Evolutionary conservation across 1,140 invertebrate genomes (phyloP).

Genomic region (Eufriesea mexicana): DNA sequence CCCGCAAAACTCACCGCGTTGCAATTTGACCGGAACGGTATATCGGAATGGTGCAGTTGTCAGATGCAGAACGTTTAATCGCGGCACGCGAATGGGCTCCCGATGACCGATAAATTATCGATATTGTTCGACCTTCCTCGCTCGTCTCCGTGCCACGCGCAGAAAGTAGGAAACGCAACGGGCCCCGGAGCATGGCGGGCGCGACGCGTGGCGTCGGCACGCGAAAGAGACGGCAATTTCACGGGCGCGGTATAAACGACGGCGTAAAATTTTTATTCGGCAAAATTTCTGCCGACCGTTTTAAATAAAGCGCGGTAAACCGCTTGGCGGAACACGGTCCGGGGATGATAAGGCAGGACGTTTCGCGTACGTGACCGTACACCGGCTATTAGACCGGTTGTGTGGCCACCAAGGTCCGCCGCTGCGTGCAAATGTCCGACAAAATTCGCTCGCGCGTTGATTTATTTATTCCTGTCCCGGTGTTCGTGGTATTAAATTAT

Average conservation of each 20-base stretch:
- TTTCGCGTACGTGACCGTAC: not conserved
- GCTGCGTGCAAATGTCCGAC: not conserved
- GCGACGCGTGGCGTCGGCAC: too few species aligned
- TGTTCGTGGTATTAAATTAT: not conserved
- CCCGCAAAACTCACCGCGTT: conserved; percentile 47
- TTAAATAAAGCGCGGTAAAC: conserved; percentile 3
- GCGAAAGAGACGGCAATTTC: not conserved
- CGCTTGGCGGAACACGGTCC: not conserved
- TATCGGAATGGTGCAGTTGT: conserved; percentile 43
- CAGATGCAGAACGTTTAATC: conserved; percentile 59
- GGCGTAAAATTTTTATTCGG: conserved; percentile 14
- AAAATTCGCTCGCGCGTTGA: not conserved
- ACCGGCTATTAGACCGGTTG: not conserved
- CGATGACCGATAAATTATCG: conserved; percentile 62
- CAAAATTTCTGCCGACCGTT: not conserved
- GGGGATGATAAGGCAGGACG: not conserved
- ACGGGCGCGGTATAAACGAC: not conserved
- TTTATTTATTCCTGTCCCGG: not conserved
- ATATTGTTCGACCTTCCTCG: conserved; percentile 10
- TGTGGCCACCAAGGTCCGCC: too few species aligned
- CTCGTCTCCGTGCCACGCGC: not conserved
- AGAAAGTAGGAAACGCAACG: not conserved
- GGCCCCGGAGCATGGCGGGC: too few species aligned
- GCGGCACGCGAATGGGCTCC: conserved; percentile 46
- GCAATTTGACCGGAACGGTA: conserved; percentile 48